These are phyloP conservation scores for Microcebus ravelobensis DNA, from an alignment of 2,113 vertebrate genomes.

Conservation along the genomic window DNA sequence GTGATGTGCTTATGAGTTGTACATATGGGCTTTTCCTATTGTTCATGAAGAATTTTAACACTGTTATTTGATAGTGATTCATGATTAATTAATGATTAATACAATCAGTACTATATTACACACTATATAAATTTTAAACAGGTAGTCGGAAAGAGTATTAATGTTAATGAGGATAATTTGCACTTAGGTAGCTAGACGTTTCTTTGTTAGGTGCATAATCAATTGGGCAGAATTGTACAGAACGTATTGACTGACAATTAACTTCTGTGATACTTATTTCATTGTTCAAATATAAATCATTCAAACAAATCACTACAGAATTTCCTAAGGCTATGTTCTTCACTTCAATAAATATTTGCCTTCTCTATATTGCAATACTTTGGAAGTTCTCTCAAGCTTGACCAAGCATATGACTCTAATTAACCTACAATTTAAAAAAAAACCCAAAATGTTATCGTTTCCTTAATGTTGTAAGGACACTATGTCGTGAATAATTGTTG, in stretches of 20 bases:
- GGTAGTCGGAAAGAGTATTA: neutral
- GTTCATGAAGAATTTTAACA: slow-evolving; percentile 16
- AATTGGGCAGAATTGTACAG: neutral
- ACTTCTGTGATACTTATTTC: slow-evolving; percentile 13
- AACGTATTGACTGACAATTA: slow-evolving; percentile 21
- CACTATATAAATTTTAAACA: neutral
- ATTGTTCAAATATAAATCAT: slow-evolving; percentile 52
- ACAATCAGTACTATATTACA: neutral
- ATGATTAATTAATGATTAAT: slow-evolving; percentile 6
- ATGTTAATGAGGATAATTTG: slow-evolving; percentile 26
- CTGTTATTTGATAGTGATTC: neutral
- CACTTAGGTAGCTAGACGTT: neutral
- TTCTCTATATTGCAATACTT: slow-evolving; percentile 36
- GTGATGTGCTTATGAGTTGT: neutral
- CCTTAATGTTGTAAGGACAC: neutral
- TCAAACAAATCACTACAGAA: slow-evolving; percentile 22
- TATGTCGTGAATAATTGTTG: neutral
- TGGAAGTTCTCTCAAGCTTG: slow-evolving; percentile 25
- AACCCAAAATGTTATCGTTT: neutral
- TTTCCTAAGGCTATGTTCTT: neutral
- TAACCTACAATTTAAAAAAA: slow-evolving; percentile 41
- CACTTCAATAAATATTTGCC: slow-evolving; percentile 39
- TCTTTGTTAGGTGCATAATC: neutral
- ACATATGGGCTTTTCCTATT: neutral
- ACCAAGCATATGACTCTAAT: slow-evolving; percentile 44